Percentiles rank a stretch among this genome's conserved stretches.
phyloP scores from a whole-genome alignment of 1,140 invertebrate genomes.

The Physella acuta region DNA sequence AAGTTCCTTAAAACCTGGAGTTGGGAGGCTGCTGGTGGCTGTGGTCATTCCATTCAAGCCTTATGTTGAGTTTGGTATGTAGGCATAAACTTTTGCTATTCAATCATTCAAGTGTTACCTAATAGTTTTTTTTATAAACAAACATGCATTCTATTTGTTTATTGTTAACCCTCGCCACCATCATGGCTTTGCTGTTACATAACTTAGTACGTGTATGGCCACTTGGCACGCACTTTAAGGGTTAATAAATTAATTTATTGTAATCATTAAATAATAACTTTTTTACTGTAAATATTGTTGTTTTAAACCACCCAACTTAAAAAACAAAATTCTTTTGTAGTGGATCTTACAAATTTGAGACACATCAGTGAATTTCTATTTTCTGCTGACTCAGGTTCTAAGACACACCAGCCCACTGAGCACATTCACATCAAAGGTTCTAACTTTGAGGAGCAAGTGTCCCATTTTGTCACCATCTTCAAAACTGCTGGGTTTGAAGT shows the following conservation, averaged over 20 bases:
- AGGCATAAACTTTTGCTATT: too few species aligned
- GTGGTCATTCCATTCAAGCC: constrained; percentile 85
- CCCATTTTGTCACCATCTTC: constrained; percentile 73
- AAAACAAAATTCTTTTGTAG: background rate
- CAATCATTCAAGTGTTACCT: too few species aligned
- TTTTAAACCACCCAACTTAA: background rate
- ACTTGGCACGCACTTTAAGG: too few species aligned
- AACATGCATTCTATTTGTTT: too few species aligned
- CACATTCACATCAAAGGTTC: constrained; percentile 69
- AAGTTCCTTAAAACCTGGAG: constrained; percentile 66
- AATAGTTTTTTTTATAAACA: too few species aligned
- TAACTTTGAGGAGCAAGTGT: constrained; percentile 78
- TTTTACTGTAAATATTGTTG: background rate
- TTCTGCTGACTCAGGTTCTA: constrained; percentile 56
- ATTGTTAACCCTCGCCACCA: too few species aligned
- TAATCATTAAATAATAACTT: too few species aligned
- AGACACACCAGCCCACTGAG: constrained; percentile 74
- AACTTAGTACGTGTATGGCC: too few species aligned
- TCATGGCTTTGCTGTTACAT: too few species aligned
- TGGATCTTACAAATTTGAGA: background rate
- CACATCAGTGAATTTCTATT: background rate
- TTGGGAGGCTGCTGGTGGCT: constrained; percentile 76
- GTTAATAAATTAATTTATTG: too few species aligned
- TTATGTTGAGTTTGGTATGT: constrained; percentile 82
- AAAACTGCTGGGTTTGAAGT: constrained; percentile 73